Percentiles rank a stretch among this genome's conserved stretches.
These are phyloP conservation scores for Enteromius afrohamiltoni DNA, from an alignment of 2,797 vertebrate genomes.

Conservation along the genomic window DNA sequence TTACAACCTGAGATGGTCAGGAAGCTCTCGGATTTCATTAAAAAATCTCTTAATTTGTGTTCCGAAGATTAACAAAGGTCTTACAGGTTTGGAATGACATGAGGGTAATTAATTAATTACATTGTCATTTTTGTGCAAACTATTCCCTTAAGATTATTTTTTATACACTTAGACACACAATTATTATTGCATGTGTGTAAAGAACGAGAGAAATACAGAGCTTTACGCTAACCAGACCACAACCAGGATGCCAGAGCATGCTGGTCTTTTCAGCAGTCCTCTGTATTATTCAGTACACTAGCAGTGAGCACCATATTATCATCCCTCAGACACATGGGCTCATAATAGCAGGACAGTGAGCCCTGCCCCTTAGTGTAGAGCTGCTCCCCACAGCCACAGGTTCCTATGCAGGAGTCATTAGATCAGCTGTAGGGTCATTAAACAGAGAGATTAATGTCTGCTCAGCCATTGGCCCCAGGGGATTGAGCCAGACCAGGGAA, in stretches of 20 bases:
- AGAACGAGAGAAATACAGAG: not conserved
- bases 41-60: not conserved
- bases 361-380: constrained; percentile 36
- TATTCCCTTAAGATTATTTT: not conserved
- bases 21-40: not conserved
- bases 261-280: constrained; percentile 1
- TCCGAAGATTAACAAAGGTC: not conserved
- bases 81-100: not conserved
- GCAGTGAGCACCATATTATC: constrained; percentile 18
- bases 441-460: constrained; percentile 78
- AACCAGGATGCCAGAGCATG: constrained; percentile 9
- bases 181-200: not conserved
- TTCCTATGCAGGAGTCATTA: constrained; percentile 74
- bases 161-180: not conserved
- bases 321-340: constrained; percentile 27
- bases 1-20: not conserved
- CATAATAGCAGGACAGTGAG: constrained; percentile 37
- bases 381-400: constrained; percentile 62
- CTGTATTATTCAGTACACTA: constrained; percentile 23
- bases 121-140: not conserved
- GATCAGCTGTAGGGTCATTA: constrained; percentile 75
- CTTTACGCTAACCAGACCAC: not conserved
- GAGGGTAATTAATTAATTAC: not conserved
- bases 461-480: constrained; percentile 74
- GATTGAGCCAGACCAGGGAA: constrained; percentile 68